Base-by-base conservation (phyloP, 1,140 invertebrate species). In the Trichoplusia ni region DNA sequence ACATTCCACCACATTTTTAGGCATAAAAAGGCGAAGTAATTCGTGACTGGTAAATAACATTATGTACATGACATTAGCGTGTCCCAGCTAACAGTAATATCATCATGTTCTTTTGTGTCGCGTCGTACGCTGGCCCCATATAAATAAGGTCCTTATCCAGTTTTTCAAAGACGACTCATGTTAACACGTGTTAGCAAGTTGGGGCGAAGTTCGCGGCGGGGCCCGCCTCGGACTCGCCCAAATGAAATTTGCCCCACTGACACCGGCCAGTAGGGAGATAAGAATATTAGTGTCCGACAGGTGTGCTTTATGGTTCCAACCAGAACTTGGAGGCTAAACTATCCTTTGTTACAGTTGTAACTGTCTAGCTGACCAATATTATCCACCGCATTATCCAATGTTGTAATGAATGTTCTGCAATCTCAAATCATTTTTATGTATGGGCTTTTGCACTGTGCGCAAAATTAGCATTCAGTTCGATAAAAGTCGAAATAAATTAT, bases 101-200 rank as follows among this genome's bases (percentile, higher is more conserved):
- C 74, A 88, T 84, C 81, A 86, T 85, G 79, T 79, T 81, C 79
- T 83, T 83, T 84, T 80, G 79, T 74, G 80, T 84, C 79, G 82
- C 75, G 54, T 54, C 77, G 79, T 78, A 86, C 86, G 84, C 79
- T 86, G 76, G 82, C 75, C 82, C 81, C 84, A 89, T 86, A 89
- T 82, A 88, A 90, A 90, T 89, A 89, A 86, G 86, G 75, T 78
- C 71, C 73, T 89, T 86, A 89, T 86, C 73, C 79, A 87, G 76
- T 86, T 89, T 90, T 89, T 87, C 84, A 86, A 86, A 89, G 82
- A 86, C 69, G 76, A 81, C 51, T 77, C 79, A 69, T 82, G 84
- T 82, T 84, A 89, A 88, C 87, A 89, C 84, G 76, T 90, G 87
- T 86, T 82, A 70, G 69, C 59, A 62, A 79, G 77, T 76, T 77